phyloP scores from a whole-genome alignment of 1,140 invertebrate genomes.

The Tetraneura akinire region DNA sequence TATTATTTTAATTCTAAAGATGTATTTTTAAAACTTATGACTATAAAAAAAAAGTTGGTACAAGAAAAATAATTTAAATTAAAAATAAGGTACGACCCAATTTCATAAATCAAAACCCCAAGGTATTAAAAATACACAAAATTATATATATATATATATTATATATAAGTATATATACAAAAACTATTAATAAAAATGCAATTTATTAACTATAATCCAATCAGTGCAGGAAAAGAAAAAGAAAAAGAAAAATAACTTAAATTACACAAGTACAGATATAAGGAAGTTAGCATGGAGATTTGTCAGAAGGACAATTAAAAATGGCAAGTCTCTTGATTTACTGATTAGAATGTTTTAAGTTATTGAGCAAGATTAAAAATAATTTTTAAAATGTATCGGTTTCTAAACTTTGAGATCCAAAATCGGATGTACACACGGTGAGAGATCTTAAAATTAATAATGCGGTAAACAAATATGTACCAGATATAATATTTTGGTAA shows the following conservation, averaged over 20 bases:
- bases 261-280: constrained; percentile 49
- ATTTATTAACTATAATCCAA: neutral
- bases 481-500: constrained; percentile 42
- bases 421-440: constrained; percentile 14
- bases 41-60: constrained; percentile 1
- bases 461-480: constrained; percentile 33
- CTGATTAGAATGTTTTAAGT: constrained; percentile 18
- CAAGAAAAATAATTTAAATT: constrained; percentile 26
- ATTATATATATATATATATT: no score
- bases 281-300: constrained; percentile 29
- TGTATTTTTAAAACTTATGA: constrained; percentile 40
- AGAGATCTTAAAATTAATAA: constrained; percentile 47
- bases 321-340: constrained; percentile 47
- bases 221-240: constrained; percentile 36
- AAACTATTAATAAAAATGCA: constrained; percentile 18
- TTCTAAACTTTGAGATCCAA: constrained; percentile 34
- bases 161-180: no score
- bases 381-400: constrained; percentile 19
- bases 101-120: constrained; percentile 42
- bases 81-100: constrained; percentile 24
- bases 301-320: neutral
- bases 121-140: neutral
- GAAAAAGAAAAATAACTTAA: constrained; percentile 39
- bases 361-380: constrained; percentile 41
- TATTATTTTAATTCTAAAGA: constrained; percentile 49